A percentile compares a stretch with the other conserved stretches of the same genome.
Conservation (phyloP, 1,140 invertebrate species). For the Hypothenemus hampei region DNA sequence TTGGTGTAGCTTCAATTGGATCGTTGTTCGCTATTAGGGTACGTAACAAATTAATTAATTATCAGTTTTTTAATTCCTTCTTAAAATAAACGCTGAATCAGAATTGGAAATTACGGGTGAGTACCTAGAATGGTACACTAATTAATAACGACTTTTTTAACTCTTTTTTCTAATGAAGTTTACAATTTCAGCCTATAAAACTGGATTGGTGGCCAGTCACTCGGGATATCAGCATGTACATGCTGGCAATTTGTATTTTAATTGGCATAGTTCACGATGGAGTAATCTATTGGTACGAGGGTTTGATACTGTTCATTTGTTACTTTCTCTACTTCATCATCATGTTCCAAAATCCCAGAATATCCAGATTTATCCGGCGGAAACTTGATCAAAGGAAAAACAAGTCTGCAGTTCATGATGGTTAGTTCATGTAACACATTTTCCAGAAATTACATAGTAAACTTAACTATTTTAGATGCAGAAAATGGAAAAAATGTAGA, state of each 20-base stretch:
- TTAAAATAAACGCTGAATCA: too few species aligned
- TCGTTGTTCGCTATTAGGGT: slow-evolving; percentile 70
- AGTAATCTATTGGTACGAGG: slow-evolving; percentile 73
- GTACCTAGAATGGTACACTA: neutral
- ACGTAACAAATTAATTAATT: slow-evolving; percentile 3
- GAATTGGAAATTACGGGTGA: neutral
- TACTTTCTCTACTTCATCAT: slow-evolving; percentile 63
- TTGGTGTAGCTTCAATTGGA: slow-evolving; percentile 80
- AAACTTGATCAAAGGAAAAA: slow-evolving; percentile 11
- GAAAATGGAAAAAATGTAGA: slow-evolving; percentile 11
- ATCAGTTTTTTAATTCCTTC: neutral
- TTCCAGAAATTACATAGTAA: neutral
- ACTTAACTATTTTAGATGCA: slow-evolving; percentile 2
- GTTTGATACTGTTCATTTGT: slow-evolving; percentile 60
- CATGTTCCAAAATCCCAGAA: slow-evolving; percentile 54
- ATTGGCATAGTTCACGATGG: slow-evolving; percentile 76
- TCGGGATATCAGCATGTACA: slow-evolving; percentile 78
- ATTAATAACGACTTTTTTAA: too few species aligned
- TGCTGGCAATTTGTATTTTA: slow-evolving; percentile 68
- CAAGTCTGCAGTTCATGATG: slow-evolving; percentile 9
- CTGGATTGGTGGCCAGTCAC: slow-evolving; percentile 80
- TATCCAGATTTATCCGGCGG: slow-evolving; percentile 37
- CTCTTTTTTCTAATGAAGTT: too few species aligned
- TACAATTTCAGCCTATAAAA: slow-evolving; percentile 71
- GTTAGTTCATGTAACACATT: neutral